A percentile compares a stretch with the other conserved stretches of the same genome.
These are phyloP conservation scores for Balearica regulorum DNA, from an alignment of 2,797 vertebrate species.

Conservation along the genomic window DNA sequence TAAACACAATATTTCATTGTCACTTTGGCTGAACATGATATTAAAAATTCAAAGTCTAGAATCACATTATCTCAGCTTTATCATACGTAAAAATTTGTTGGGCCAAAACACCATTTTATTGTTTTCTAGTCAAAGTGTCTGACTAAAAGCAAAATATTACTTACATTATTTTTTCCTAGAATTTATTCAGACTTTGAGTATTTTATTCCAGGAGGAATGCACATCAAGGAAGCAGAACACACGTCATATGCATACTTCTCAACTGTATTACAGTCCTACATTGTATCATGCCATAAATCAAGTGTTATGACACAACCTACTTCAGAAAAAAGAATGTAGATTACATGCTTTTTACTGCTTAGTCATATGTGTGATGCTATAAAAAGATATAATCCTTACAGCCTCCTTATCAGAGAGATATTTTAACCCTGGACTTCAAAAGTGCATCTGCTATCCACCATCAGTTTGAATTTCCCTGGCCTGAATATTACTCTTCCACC, in stretches of 20 bases:
- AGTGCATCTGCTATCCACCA: neutral
- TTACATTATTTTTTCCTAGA: no score
- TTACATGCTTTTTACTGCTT: neutral
- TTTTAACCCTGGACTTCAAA: neutral
- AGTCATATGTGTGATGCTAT: slow-evolving; percentile 12
- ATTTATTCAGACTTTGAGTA: neutral
- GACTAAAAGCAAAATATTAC: neutral
- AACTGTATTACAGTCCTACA: neutral
- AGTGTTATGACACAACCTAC: neutral
- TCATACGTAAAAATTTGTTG: neutral
- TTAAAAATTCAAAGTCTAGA: neutral
- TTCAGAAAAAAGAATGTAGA: neutral
- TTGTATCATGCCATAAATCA: neutral
- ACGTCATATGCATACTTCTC: neutral
- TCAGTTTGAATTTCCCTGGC: neutral
- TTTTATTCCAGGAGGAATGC: neutral
- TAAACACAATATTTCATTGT: neutral
- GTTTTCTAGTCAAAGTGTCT: neutral
- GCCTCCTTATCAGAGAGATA: slow-evolving; percentile 5
- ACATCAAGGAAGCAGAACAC: neutral
- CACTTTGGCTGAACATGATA: neutral
- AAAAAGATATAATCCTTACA: slow-evolving; percentile 26
- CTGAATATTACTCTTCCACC: neutral
- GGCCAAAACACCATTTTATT: neutral
- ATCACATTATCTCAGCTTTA: neutral